These are phyloP conservation scores for Drepanosiphum platanoidis DNA, from an alignment of 2,888 invertebrate genomes.

Conservation along the genomic window DNA sequence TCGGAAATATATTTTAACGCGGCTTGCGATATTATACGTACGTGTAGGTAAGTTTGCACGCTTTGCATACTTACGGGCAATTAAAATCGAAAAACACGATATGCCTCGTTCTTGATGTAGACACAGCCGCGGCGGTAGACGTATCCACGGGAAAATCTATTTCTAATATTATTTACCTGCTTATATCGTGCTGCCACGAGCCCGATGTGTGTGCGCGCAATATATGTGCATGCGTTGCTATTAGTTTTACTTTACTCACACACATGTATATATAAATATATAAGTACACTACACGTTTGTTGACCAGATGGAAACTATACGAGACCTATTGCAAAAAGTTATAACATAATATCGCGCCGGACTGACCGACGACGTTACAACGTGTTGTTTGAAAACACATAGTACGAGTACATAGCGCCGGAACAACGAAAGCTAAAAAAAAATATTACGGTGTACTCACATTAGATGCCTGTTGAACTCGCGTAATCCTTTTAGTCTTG, in stretches of 20 bases:
- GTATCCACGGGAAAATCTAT: not conserved
- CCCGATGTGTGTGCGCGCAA: not conserved
- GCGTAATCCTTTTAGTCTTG: not conserved
- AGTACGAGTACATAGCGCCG: no score
- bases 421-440: not conserved
- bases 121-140: no score
- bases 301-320: no score
- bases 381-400: no score
- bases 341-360: no score
- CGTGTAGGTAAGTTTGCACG: not conserved
- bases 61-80: slow-evolving; percentile 24
- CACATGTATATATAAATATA: not conserved
- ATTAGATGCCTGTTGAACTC: not conserved
- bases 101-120: not conserved
- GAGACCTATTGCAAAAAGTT: no score
- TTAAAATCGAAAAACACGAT: slow-evolving; percentile 29
- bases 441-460: slow-evolving; percentile 27
- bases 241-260: not conserved
- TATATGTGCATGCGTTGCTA: not conserved
- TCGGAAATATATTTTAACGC: slow-evolving; percentile 2
- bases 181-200: not conserved
- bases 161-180: not conserved
- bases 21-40: not conserved
- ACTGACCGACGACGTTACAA: no score
- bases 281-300: no score